Evolutionary conservation across 2,113 vertebrate genomes (phyloP), one percentile per base, ranked within the genome.

Genomic region (Tricholaema leucomelas): DNA sequence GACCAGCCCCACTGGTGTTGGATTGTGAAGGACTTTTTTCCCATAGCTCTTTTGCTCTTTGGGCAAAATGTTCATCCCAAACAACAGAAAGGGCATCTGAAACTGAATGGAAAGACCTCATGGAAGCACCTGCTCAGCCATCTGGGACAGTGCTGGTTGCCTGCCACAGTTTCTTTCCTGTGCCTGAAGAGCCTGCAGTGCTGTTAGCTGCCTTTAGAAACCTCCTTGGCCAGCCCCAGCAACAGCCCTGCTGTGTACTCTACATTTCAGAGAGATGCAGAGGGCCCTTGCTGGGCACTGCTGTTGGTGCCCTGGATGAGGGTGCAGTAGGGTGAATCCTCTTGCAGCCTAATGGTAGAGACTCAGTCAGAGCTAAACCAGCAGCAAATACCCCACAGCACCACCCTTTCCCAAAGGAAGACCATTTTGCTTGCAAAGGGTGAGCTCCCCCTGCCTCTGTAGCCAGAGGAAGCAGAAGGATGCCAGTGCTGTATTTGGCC

Each of bases 171-270:
- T 74, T 16, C 20, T 6, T 20, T 87, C 16, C 18, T 59, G 30
- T 88, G 76, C 67, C 75, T 82, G 78, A 88, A 79, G 56, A 82
- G 67, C 42, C 67, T 82, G 52, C 75, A 83, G 64, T 87, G 71
- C 72, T 81, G 50, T 59, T 27, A 40, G 24, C 75, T 87, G 56
- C 87, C 75, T 73, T 91, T 13, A 38, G 75, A 82, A 82, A 61
- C n/a, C 46, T 70, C 81, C 33, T 50, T 38, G 30, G 33, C 73
- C 55, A 72, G 64, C 24, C 50, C 44, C n/a, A 28, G 0, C 0
- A 36, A 15, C 24, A 36, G 55, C 56, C 56, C 35, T 77, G 55
- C 56, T 48, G 52, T 35, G 40, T 35, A 60, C 58, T 83, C 71
- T 81, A 70, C 11, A 1, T 64, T 91, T 84, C 0, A 2, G 35